A percentile compares a stretch with the other conserved stretches of the same genome.
Evolutionary conservation across 1,140 invertebrate genomes (phyloP).

Genomic region (Orchestia grillus): DNA sequence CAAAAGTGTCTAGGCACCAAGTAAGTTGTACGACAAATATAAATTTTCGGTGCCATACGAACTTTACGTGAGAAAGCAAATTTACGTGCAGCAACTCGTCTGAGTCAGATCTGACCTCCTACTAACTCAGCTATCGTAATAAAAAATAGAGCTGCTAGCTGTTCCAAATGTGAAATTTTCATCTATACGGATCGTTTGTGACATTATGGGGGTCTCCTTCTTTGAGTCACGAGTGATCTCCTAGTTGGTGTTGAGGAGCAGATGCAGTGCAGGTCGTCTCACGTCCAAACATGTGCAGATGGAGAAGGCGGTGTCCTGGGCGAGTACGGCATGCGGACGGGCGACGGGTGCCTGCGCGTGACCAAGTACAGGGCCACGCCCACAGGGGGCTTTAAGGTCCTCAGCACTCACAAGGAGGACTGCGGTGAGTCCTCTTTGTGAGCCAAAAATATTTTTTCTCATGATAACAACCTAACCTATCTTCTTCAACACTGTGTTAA

Average conservation of each 20-base stretch:
- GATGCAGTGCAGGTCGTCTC: not conserved
- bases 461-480: no score
- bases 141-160: no score
- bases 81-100: no score
- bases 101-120: no score
- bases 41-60: no score
- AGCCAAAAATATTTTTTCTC: no score
- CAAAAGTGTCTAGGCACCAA: not conserved
- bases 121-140: no score
- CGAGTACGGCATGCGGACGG: constrained; percentile 20
- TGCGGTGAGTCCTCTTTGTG: not conserved
- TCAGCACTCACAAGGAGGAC: constrained; percentile 45
- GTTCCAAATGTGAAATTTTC: no score
- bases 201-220: not conserved
- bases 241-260: not conserved
- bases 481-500: no score
- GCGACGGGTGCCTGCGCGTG: constrained; percentile 28
- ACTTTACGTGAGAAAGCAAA: no score
- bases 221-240: not conserved
- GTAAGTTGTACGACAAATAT: no score
- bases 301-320: constrained; percentile 48
- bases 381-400: not conserved
- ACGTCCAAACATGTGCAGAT: not conserved
- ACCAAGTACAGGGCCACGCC: not conserved
- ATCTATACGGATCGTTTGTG: no score